Evolutionary conservation across 2,113 vertebrate species (phyloP), one percentile per base, ranked within the genome.

Genomic region (Pseudorhombus dupliciocellatus): DNA sequence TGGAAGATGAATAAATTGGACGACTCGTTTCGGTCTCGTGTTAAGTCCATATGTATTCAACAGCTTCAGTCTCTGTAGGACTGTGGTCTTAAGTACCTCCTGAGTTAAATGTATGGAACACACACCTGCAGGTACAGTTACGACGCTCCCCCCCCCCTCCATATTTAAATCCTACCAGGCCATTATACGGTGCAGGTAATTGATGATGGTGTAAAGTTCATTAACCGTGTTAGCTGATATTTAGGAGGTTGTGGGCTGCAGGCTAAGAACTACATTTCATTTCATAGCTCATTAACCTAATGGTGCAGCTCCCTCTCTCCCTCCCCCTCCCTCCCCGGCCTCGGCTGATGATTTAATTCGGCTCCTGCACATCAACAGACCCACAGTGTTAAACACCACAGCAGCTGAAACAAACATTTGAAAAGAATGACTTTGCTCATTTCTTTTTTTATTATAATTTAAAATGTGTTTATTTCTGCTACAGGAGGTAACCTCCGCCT

Each of bases 211-310:
- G 73, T 88, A 79, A 91, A 87, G 84, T 89, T 90, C 80, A 87
- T 89, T 86, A 85, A 65, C 50, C 57, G 46, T 73, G 79, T 87
- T 82, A 88, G 89, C 73, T 88, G 83, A 77, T 85, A 84, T 86
- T 88, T 85, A 87, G 68, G 70, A 72, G 73, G 84, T 73, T 81
- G 65, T 71, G 77, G 74, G 69, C 83, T 67, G 74, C 54, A 24
- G 76, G 83, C 81, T 66, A 75, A 90, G 81, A 83, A 87, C 88
- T 84, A 77, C 87, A 87, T 89, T 88, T 87, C 76, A 88, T 91
- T 90, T 90, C 87, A 89, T 84, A 84, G 75, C 87, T 89, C 87
- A 87, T 91, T 90, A 90, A 84, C 73, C 79, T 88, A 84, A 87
- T 80, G 83, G 70, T 50, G 20, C 46, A 57, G 61, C 55, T 25